Percentiles rank a stretch among this genome's conserved stretches.
These are phyloP conservation scores for Myotis yumanensis DNA, from an alignment of 2,113 vertebrate species.

Conservation along the genomic window DNA sequence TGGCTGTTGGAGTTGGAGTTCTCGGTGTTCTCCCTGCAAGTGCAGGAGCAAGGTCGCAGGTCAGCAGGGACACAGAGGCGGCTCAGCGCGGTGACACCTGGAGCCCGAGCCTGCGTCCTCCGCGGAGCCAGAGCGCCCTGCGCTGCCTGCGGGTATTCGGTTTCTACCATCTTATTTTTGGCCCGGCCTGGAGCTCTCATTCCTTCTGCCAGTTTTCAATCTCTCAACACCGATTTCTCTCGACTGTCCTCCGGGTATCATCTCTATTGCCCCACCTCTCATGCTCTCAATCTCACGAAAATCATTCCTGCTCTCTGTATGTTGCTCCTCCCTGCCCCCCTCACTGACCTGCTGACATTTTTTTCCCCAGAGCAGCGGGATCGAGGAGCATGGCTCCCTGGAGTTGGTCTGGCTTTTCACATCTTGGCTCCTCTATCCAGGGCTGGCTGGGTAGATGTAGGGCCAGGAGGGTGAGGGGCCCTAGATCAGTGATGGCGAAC, in stretches of 20 bases:
- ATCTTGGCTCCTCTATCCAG: not conserved
- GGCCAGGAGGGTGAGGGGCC: not conserved
- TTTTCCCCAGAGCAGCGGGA: not conserved
- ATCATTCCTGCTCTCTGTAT: not conserved
- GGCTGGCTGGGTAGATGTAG: not conserved
- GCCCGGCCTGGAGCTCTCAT: not conserved
- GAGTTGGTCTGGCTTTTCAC: not conserved
- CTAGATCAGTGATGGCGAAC: not conserved
- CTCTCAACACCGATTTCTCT: not conserved
- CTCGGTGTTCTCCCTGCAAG: constrained; percentile 97
- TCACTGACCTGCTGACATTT: not conserved
- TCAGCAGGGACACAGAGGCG: constrained; percentile 53
- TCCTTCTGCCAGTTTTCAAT: not conserved
- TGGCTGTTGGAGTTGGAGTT: constrained; percentile 97
- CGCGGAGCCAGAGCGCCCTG: not conserved
- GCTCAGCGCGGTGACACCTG: not conserved
- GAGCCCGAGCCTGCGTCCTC: not conserved
- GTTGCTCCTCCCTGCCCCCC: not conserved
- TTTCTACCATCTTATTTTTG: not conserved
- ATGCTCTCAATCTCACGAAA: not conserved
- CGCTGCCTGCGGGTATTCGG: not conserved
- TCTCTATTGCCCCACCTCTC: not conserved
- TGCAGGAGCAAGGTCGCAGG: constrained; percentile 73
- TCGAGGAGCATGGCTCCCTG: not conserved
- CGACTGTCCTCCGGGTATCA: not conserved